Evolutionary conservation across 2,797 vertebrate genomes (phyloP).

Genomic region (Picus viridis): DNA sequence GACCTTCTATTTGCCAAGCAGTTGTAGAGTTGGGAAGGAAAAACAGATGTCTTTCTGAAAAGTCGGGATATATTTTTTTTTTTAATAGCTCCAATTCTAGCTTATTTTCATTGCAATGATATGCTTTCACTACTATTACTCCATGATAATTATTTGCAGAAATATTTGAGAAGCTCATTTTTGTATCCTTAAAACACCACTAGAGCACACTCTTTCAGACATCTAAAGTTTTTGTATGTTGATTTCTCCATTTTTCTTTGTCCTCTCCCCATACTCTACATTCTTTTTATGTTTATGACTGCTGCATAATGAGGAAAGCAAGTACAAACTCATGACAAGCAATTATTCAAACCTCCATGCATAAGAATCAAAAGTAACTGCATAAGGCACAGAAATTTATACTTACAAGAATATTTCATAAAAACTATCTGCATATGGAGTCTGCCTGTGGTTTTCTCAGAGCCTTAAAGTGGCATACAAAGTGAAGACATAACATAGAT

Average conservation of each 20-base stretch:
- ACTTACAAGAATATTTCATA: not conserved
- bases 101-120: not conserved
- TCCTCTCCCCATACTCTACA: not conserved
- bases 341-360: not conserved
- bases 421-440: not conserved
- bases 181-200: not conserved
- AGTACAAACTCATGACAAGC: not conserved
- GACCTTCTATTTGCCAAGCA: not conserved
- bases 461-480: not conserved
- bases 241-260: not conserved
- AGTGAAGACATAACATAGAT: not conserved
- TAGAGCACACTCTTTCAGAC: not conserved
- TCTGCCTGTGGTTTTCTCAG: not conserved
- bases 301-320: not conserved
- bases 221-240: not conserved
- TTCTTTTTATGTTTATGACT: slow-evolving; percentile 10
- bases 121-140: not conserved
- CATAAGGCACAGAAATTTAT: not conserved
- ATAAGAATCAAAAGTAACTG: slow-evolving; percentile 3
- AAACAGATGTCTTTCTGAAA: not conserved
- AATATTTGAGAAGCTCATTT: not conserved
- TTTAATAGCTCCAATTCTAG: not conserved
- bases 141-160: not conserved
- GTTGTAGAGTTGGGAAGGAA: not conserved
- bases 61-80: not conserved